These are phyloP conservation scores for Craterocephalus amniculus DNA, from an alignment of 2,797 vertebrate species.

Conservation along the genomic window DNA sequence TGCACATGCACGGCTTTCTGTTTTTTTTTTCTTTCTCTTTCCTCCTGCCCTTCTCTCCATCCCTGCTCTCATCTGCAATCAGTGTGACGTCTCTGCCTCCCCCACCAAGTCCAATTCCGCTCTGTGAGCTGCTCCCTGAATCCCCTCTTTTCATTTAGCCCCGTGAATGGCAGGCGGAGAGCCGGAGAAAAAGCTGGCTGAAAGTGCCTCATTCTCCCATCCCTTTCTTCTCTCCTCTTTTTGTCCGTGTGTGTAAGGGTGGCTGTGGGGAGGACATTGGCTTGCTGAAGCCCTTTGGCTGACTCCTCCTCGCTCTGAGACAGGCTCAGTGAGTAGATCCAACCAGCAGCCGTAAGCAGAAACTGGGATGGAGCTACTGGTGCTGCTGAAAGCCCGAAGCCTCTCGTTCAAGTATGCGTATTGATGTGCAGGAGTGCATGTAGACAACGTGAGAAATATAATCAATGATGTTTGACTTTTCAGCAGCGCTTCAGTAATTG, in stretches of 20 bases:
- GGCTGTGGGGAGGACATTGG: slow-evolving; percentile 40
- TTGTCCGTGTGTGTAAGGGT: slow-evolving; percentile 5
- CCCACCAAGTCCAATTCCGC: slow-evolving; percentile 57
- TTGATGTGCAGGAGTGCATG: slow-evolving; percentile 11
- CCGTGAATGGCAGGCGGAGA: slow-evolving; percentile 58
- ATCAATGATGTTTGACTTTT: slow-evolving; percentile 42
- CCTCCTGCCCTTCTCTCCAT: slow-evolving; percentile 42
- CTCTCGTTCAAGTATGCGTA: slow-evolving; percentile 5
- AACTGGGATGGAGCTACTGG: slow-evolving; percentile 34
- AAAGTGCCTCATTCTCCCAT: slow-evolving; percentile 37
- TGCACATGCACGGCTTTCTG: slow-evolving; percentile 49
- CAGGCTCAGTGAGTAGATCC: slow-evolving; percentile 61
- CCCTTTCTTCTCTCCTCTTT: slow-evolving; percentile 10
- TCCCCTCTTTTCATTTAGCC: slow-evolving; percentile 73
- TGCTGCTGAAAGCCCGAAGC: slow-evolving; percentile 25
- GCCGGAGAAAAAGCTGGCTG: slow-evolving; percentile 59
- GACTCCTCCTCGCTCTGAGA: slow-evolving; percentile 55
- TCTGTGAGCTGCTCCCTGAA: slow-evolving; percentile 64
- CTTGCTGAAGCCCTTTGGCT: slow-evolving; percentile 55
- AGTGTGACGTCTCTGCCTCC: slow-evolving; percentile 53
- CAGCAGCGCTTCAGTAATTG: slow-evolving; percentile 16
- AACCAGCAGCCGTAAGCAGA: slow-evolving; percentile 36
- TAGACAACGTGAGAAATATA: slow-evolving; percentile 26
- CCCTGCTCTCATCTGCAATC: slow-evolving; percentile 73
- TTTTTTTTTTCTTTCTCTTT: slow-evolving; percentile 16